Percentiles rank a stretch among this genome's conserved stretches.
Conservation (phyloP, 1,140 invertebrate species). For the Battus philenor region DNA sequence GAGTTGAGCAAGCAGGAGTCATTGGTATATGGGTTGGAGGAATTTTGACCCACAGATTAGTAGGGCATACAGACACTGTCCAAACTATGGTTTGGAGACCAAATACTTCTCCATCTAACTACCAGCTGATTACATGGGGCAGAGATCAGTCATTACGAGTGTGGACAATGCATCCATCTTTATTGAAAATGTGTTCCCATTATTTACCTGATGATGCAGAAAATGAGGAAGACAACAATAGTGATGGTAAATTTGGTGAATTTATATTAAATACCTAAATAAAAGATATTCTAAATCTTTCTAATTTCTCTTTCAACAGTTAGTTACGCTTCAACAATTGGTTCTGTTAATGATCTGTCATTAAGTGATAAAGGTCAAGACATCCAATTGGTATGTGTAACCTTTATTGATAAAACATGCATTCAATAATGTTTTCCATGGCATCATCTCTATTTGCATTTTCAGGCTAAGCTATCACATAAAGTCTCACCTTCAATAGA, state of each 20-base stretch:
- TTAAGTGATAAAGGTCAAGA: slow-evolving; percentile 55
- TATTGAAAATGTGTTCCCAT: slow-evolving; percentile 84
- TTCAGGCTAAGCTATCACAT: slow-evolving; percentile 47
- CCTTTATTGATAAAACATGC: too few relatives aligned
- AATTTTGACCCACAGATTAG: slow-evolving; percentile 78
- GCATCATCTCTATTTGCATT: slow-evolving; percentile 11
- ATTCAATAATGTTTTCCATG: not conserved
- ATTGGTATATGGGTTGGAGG: slow-evolving; percentile 72
- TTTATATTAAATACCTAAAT: not conserved
- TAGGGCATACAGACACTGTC: slow-evolving; percentile 95
- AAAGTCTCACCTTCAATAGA: slow-evolving; percentile 72
- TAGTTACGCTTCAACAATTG: slow-evolving; percentile 64
- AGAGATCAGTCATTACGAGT: slow-evolving; percentile 94
- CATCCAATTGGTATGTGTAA: slow-evolving; percentile 53
- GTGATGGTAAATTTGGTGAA: slow-evolving; percentile 53
- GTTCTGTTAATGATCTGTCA: slow-evolving; percentile 54
- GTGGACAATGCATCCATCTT: slow-evolving; percentile 90
- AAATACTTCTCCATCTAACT: slow-evolving; percentile 80
- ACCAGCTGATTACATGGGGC: slow-evolving; percentile 96
- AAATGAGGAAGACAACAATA: slow-evolving; percentile 64
- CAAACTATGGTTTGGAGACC: slow-evolving; percentile 95
- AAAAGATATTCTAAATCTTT: not conserved
- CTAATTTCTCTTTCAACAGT: slow-evolving; percentile 37
- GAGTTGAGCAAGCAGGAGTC: slow-evolving; percentile 70
- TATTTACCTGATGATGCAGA: slow-evolving; percentile 73